Conservation (phyloP, 1,140 invertebrate species). For the Drosophila orosa region DNA sequence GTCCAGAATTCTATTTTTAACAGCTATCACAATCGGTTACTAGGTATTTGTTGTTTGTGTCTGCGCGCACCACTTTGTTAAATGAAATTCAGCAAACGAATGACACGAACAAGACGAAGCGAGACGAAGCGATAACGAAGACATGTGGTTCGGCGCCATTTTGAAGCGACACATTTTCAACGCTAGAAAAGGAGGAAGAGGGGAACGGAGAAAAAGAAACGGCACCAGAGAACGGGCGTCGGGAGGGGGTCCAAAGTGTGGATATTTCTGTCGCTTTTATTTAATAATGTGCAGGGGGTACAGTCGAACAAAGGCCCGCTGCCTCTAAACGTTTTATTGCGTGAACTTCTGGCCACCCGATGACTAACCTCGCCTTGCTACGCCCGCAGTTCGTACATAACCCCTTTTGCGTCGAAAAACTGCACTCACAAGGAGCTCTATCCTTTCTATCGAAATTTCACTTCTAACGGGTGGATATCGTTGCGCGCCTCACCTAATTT, state of each 20-base stretch:
- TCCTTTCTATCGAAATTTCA: background rate
- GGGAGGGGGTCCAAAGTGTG: conserved; percentile 31
- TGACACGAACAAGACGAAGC: conserved; percentile 66
- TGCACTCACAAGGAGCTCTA: conserved; percentile 13
- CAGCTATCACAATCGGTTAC: conserved; percentile 77
- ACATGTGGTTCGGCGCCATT: conserved; percentile 80
- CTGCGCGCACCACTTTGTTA: conserved; percentile 79
- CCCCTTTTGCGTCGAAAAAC: conserved; percentile 25
- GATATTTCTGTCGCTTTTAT: conserved; percentile 53
- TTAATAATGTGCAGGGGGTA: conserved; percentile 59
- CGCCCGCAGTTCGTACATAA: conserved; percentile 38
- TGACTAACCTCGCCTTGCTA: conserved; percentile 36
- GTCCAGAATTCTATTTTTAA: conserved; percentile 75
- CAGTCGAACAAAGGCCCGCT: conserved; percentile 50
- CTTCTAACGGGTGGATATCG: background rate
- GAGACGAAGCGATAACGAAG: conserved; percentile 62
- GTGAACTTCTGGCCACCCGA: conserved; percentile 13
- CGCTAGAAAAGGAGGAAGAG: conserved; percentile 6
- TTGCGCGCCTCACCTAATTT: no score
- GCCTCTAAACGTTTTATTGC: conserved; percentile 16
- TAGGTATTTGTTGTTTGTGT: conserved; percentile 58
- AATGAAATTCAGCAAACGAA: conserved; percentile 75
- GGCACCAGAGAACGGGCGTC: background rate
- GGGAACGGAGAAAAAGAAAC: background rate
- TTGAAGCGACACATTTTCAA: conserved; percentile 68